A percentile compares a stretch with the other conserved stretches of the same genome.
phyloP scores from a whole-genome alignment of 2,797 vertebrate genomes.

The Lepilemur ruficaudatus region DNA sequence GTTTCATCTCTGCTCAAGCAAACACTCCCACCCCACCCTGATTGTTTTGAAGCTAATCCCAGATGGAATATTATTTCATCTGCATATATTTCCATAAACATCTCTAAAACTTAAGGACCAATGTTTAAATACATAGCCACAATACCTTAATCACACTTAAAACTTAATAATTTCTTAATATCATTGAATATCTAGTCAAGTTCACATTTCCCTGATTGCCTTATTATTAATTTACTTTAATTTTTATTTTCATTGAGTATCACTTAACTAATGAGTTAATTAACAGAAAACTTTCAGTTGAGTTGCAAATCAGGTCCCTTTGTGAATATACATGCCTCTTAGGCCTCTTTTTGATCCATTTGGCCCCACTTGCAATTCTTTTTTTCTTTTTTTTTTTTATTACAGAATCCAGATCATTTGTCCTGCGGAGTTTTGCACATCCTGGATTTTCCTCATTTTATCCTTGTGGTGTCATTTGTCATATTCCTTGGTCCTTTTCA shows the following conservation, averaged over 20 bases:
- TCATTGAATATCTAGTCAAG: not conserved
- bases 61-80: not conserved
- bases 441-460: not conserved
- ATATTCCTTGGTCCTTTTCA: not conserved
- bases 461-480: not conserved
- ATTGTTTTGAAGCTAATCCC: not conserved
- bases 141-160: not conserved
- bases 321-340: not conserved
- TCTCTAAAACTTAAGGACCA: not conserved
- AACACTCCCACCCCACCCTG: fast-evolving
- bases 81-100: not conserved
- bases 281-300: not conserved
- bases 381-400: not conserved
- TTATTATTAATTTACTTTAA: not conserved
- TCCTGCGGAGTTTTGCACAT: not conserved
- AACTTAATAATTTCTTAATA: not conserved
- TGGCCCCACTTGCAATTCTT: not conserved
- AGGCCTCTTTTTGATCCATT: not conserved
- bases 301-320: not conserved
- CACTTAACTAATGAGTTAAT: not conserved
- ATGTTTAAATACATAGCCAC: not conserved
- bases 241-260: not conserved
- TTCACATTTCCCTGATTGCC: not conserved
- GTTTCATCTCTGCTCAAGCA: not conserved
- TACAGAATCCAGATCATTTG: not conserved